Evolutionary conservation across 2,113 vertebrate species (phyloP).

Genomic region (Casuarius casuarius): DNA sequence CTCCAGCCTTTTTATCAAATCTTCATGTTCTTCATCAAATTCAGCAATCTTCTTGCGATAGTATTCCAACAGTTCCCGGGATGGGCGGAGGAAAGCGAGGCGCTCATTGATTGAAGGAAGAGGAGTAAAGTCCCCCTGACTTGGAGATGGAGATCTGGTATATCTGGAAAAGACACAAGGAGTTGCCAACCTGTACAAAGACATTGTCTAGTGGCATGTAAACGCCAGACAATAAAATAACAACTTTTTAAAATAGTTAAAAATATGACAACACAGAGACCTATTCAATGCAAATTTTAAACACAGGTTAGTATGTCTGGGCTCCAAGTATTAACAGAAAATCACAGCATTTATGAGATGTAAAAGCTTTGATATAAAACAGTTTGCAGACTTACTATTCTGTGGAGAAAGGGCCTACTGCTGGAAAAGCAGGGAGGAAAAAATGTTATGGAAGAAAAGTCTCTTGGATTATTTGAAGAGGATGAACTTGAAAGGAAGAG

Average conservation of each 20-base stretch:
- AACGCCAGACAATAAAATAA: neutral
- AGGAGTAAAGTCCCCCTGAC: slow-evolving; percentile 74
- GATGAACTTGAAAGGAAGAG: neutral
- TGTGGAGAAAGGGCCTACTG: accelerated
- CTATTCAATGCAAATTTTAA: neutral
- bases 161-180: neutral
- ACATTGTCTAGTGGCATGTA: neutral
- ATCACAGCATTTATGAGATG: accelerated
- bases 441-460: neutral
- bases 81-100: slow-evolving; percentile 84
- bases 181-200: neutral
- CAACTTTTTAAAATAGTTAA: accelerated
- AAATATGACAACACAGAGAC: neutral
- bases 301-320: neutral
- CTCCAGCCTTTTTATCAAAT: slow-evolving; percentile 88
- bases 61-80: slow-evolving; percentile 91
- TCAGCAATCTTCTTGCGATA: slow-evolving; percentile 89
- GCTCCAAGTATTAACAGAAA: neutral
- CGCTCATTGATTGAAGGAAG: slow-evolving; percentile 87
- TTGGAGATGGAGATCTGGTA: neutral
- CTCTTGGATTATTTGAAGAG: neutral
- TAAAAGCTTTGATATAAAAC: neutral
- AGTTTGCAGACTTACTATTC: neutral
- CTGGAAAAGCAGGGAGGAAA: neutral
- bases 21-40: slow-evolving; percentile 91